A percentile compares a stretch with the other conserved stretches of the same genome.
Evolutionary conservation across 2,888 invertebrate genomes (phyloP).

Genomic region (Cantharis lateralis): DNA sequence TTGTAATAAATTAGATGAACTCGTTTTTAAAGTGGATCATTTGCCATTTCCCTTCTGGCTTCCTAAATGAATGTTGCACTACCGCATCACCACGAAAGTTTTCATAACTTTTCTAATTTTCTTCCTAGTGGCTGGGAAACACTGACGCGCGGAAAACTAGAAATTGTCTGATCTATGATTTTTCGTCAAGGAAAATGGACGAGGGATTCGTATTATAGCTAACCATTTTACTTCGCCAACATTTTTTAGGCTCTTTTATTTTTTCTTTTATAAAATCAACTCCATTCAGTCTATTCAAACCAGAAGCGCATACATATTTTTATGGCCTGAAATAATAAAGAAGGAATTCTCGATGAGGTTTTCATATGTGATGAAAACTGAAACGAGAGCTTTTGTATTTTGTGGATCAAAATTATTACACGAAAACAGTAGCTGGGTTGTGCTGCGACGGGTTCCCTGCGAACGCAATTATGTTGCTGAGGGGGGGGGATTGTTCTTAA

Average conservation of each 20-base stretch:
- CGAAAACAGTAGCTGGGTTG: neutral
- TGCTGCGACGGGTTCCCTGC: neutral
- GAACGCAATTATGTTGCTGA: neutral
- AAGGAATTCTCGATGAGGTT: neutral
- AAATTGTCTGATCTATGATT: neutral
- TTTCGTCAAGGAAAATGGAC: neutral
- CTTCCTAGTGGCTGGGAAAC: neutral
- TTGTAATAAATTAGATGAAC: neutral
- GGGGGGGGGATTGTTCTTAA: neutral
- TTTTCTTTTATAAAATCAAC: neutral
- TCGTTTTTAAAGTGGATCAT: neutral
- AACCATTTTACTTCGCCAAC: neutral
- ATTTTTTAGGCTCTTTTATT: neutral
- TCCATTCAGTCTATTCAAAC: neutral
- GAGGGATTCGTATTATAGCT: neutral
- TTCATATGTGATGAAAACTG: neutral
- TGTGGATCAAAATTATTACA: neutral
- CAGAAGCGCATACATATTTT: neutral
- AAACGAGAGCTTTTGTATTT: neutral
- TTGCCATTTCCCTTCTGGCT: neutral
- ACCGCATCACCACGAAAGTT: neutral
- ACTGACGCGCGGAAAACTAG: neutral
- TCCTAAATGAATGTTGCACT: neutral
- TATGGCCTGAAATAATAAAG: neutral
- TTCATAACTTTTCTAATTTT: neutral